These are phyloP conservation scores for Ceriagrion tenellum DNA, from an alignment of 2,888 invertebrate species.

Conservation along the genomic window DNA sequence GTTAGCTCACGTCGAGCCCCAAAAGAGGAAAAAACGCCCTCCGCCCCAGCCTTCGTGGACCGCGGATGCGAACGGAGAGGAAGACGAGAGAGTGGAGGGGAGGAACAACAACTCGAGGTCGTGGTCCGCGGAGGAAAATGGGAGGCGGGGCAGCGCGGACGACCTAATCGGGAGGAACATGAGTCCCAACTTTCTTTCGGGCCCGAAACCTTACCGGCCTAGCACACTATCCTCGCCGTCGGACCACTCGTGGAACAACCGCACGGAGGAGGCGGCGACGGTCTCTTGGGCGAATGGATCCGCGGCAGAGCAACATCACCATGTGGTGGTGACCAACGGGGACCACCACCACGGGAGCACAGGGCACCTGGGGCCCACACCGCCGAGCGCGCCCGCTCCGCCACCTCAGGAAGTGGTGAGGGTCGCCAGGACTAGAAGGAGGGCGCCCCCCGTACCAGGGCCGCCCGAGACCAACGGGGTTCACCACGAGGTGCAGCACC, in stretches of 20 bases:
- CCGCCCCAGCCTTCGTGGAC: slow-evolving; percentile 44
- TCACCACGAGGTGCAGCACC: not conserved
- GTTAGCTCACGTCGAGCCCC: slow-evolving; percentile 22
- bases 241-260: slow-evolving; percentile 51
- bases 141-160: slow-evolving; percentile 1
- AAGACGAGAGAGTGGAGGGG: slow-evolving; percentile 45
- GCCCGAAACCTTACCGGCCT: slow-evolving; percentile 71
- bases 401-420: slow-evolving; percentile 71
- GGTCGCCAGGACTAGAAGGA: slow-evolving; percentile 57
- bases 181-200: slow-evolving; percentile 74
- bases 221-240: slow-evolving; percentile 47
- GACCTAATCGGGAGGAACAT: slow-evolving; percentile 75
- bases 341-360: slow-evolving; percentile 27
- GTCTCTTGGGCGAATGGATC: slow-evolving; percentile 40
- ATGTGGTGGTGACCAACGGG: not conserved
- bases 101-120: not conserved
- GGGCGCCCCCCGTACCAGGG: slow-evolving; percentile 45
- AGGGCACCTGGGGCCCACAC: not conserved
- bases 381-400: slow-evolving; percentile 76
- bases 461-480: slow-evolving; percentile 24
- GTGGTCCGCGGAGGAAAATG: slow-evolving; percentile 49
- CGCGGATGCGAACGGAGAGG: slow-evolving; percentile 43
- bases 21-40: slow-evolving; percentile 57
- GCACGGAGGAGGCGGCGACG: slow-evolving; percentile 31
- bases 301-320: not conserved